Percentiles rank a stretch among this genome's conserved stretches.
These are phyloP conservation scores for Geococcyx californianus DNA, from an alignment of 2,113 vertebrate species.

Conservation along the genomic window DNA sequence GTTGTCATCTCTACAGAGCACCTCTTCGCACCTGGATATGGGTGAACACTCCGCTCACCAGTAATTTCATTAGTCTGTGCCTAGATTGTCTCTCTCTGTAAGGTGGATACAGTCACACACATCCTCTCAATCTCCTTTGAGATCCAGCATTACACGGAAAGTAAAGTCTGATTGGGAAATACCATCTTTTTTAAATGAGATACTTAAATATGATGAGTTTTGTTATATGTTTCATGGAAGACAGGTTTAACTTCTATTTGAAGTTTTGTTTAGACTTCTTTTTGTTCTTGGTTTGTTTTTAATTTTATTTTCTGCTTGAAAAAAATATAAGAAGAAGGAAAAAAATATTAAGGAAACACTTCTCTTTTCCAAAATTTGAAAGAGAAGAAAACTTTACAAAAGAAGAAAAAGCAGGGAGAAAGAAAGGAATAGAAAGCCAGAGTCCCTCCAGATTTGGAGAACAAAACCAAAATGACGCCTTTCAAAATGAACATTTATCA, in stretches of 20 bases:
- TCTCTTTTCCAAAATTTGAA: neutral
- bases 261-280: neutral
- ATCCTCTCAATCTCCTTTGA: neutral
- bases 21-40: neutral
- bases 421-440: neutral
- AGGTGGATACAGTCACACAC: fast-evolving
- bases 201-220: neutral
- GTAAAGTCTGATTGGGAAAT: neutral
- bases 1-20: fast-evolving
- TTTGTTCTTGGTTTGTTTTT: neutral
- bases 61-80: neutral
- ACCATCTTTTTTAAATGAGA: neutral
- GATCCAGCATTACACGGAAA: neutral
- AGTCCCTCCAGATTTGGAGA: neutral
- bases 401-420: neutral
- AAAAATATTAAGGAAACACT: neutral
- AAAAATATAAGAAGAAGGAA: neutral
- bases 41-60: neutral
- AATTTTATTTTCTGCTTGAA: neutral
- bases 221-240: neutral
- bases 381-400: neutral
- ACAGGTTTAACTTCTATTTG: neutral
- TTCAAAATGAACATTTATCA: neutral
- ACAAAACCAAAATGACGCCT: neutral
- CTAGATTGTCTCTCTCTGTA: neutral